phyloP scores from a whole-genome alignment of 1,140 invertebrate genomes.

The Globodera ellingtonae region DNA sequence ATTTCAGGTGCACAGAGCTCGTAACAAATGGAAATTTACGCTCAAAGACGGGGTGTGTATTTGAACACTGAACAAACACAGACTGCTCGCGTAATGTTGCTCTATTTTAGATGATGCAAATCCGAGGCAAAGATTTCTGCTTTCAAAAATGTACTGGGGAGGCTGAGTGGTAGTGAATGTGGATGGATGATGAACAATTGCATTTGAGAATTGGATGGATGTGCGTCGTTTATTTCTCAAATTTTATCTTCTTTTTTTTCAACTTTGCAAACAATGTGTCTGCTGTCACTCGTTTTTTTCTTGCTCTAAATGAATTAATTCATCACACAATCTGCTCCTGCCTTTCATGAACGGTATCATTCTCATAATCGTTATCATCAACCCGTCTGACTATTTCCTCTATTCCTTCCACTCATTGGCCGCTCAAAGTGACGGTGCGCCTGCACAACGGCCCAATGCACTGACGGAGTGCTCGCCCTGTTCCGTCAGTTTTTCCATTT shows the following conservation, averaged over 20 bases:
- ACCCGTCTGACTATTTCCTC: neutral
- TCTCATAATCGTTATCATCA: neutral
- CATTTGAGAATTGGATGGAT: neutral
- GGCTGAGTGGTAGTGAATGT: conserved; percentile 78
- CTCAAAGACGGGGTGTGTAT: conserved; percentile 73
- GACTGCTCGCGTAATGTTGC: neutral
- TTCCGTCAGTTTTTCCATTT: neutral
- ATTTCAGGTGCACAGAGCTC: conserved; percentile 34
- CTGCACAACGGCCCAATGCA: no score
- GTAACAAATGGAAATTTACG: conserved; percentile 71
- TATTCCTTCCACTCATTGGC: neutral
- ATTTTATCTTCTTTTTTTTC: neutral
- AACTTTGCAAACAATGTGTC: neutral
- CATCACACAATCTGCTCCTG: neutral
- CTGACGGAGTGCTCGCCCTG: neutral
- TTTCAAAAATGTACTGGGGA: conserved; percentile 98
- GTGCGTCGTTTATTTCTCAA: neutral
- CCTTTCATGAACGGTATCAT: neutral
- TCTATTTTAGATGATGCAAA: conserved; percentile 85
- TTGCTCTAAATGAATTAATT: neutral
- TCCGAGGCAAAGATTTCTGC: conserved; percentile 94
- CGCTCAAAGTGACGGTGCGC: neutral
- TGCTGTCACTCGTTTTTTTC: neutral
- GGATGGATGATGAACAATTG: neutral
- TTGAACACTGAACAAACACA: neutral